phyloP scores from a whole-genome alignment of 1,140 invertebrate species.

The Colletes latitarsis region DNA sequence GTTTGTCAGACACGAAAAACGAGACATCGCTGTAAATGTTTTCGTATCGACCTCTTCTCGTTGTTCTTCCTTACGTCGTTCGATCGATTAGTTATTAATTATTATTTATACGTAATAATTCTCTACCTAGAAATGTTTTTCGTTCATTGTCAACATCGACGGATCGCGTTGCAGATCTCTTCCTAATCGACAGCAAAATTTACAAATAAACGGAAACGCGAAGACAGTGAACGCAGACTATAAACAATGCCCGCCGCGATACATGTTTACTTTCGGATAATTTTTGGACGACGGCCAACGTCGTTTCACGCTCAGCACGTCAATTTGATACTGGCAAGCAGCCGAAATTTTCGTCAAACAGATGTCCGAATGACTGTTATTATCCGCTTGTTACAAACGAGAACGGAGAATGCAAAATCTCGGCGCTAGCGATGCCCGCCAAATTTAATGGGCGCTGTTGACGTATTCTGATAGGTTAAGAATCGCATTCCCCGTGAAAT shows the following conservation, averaged over 20 bases:
- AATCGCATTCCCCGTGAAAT: not conserved
- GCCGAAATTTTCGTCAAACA: slow-evolving; percentile 64
- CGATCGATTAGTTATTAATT: too few species aligned
- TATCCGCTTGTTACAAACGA: slow-evolving; percentile 49
- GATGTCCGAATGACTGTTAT: slow-evolving; percentile 51
- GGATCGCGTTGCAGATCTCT: not conserved
- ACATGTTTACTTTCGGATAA: slow-evolving; percentile 64
- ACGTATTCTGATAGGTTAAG: not conserved
- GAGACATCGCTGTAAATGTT: not conserved
- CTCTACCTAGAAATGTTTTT: too few species aligned
- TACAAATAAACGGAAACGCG: slow-evolving; percentile 20
- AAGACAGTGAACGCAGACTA: slow-evolving; percentile 32
- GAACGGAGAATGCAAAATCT: slow-evolving; percentile 45
- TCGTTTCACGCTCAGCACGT: slow-evolving; percentile 52
- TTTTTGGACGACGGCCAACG: slow-evolving; percentile 59
- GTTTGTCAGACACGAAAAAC: not conserved
- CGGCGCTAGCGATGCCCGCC: slow-evolving; percentile 1
- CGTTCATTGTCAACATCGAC: too few species aligned
- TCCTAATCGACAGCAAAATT: not conserved
- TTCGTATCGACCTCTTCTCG: too few species aligned
- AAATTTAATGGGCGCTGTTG: slow-evolving; percentile 42
- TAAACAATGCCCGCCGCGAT: slow-evolving; percentile 54
- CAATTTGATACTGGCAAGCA: slow-evolving; percentile 63
- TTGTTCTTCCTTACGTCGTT: too few species aligned
- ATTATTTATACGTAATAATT: too few species aligned